Conservation (phyloP, 2,888 invertebrate genomes). For the Agrotis segetum region DNA sequence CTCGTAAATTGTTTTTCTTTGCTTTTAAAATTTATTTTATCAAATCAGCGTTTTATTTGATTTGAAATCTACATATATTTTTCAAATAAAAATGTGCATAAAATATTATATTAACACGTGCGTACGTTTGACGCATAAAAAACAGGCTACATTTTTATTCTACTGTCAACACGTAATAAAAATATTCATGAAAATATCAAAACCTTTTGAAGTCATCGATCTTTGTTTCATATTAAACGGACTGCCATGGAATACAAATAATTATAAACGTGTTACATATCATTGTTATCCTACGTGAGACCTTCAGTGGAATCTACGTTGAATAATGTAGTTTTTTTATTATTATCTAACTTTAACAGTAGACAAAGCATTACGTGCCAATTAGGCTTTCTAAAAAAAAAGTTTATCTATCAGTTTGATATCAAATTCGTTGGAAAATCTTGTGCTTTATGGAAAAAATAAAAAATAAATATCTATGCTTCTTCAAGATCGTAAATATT, state of each 20-base stretch:
- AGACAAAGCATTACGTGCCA: constrained; percentile 65
- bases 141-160: constrained; percentile 32
- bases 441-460: not conserved
- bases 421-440: not conserved
- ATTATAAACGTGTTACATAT: constrained; percentile 49
- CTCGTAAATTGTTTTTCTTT: not conserved
- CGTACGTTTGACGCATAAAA: constrained; percentile 33
- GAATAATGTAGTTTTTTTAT: constrained; percentile 68
- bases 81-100: not conserved
- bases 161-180: constrained; percentile 34
- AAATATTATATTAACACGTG: constrained; percentile 9
- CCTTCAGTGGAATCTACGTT: constrained; percentile 69
- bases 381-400: constrained; percentile 30
- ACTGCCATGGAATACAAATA: constrained; percentile 59
- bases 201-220: constrained; percentile 49
- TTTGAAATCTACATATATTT: not conserved
- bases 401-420: constrained; percentile 2
- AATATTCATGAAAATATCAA: constrained; percentile 47
- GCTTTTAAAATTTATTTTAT: not conserved
- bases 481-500: too few species aligned
- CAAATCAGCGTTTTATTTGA: not conserved
- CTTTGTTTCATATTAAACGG: constrained; percentile 54
- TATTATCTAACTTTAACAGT: constrained; percentile 64
- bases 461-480: not conserved
- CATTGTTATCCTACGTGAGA: constrained; percentile 55